phyloP scores from a whole-genome alignment of 2,113 vertebrate species.

The Aythya baeri region DNA sequence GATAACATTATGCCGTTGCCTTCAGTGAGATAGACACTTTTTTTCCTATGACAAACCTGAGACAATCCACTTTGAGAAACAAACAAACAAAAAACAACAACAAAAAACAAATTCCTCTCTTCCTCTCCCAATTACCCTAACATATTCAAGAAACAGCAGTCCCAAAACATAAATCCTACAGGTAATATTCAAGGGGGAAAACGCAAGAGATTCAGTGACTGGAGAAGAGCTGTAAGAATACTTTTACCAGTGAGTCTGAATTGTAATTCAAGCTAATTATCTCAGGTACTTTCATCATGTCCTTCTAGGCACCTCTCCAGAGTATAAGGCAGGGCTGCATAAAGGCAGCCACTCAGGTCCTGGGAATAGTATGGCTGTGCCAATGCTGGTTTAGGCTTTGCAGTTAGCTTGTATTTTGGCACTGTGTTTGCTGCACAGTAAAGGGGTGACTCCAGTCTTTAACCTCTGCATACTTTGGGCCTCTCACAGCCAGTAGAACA shows the following conservation, averaged over 20 bases:
- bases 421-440: not conserved
- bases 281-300: not conserved
- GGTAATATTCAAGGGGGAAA: not conserved
- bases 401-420: not conserved
- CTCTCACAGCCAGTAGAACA: not conserved
- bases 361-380: not conserved
- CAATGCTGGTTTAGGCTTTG: not conserved
- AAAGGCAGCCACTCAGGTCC: rapidly evolving
- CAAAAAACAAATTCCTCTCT: not conserved
- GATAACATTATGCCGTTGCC: not conserved
- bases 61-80: not conserved
- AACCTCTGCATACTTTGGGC: not conserved
- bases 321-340: not conserved
- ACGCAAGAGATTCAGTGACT: not conserved
- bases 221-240: not conserved
- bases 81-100: no score
- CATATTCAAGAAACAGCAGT: not conserved
- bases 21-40: not conserved
- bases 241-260: not conserved
- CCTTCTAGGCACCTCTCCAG: not conserved
- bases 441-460: not conserved
- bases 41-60: not conserved
- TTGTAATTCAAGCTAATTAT: not conserved
- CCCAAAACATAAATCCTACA: not conserved
- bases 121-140: not conserved